Conservation (phyloP, 2,113 vertebrate genomes). For the Myrmecophaga tridactyla region DNA sequence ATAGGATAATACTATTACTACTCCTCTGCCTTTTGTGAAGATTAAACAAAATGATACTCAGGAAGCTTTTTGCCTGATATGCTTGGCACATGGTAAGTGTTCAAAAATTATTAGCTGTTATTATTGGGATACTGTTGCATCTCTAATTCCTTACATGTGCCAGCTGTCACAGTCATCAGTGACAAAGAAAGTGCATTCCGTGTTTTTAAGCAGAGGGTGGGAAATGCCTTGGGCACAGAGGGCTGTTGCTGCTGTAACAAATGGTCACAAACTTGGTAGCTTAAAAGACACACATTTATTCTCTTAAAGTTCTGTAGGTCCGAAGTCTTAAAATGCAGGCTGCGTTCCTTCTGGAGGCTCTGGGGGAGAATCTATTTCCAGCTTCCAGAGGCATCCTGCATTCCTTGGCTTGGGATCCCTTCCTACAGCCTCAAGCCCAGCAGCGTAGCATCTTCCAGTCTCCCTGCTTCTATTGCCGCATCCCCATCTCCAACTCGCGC, state of each 20-base stretch:
- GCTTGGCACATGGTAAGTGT: not conserved
- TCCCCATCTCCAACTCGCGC: not conserved
- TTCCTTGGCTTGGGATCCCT: fast-evolving
- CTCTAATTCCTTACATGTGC: not conserved
- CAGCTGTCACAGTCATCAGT: not conserved
- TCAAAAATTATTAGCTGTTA: not conserved
- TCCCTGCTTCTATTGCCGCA: fast-evolving
- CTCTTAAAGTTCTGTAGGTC: not conserved
- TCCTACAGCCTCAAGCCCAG: too few relatives aligned
- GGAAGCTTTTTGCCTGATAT: not conserved
- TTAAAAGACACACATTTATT: fast-evolving
- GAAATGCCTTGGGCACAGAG: fast-evolving
- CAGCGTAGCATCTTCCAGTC: fast-evolving
- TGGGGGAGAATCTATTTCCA: fast-evolving
- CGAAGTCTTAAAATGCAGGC: not conserved
- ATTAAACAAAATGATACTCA: not conserved
- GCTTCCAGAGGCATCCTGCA: not conserved
- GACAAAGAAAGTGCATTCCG: not conserved
- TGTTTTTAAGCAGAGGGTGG: not conserved
- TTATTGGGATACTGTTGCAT: not conserved
- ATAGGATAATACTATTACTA: not conserved
- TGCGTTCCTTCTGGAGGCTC: not conserved
- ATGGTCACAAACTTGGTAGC: not conserved
- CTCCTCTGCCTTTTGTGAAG: not conserved
- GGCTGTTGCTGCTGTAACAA: not conserved